Evolutionary conservation across 2,888 invertebrate genomes (phyloP), one percentile per base, ranked within the genome.

Genomic region (Agrenia bidenticulata): DNA sequence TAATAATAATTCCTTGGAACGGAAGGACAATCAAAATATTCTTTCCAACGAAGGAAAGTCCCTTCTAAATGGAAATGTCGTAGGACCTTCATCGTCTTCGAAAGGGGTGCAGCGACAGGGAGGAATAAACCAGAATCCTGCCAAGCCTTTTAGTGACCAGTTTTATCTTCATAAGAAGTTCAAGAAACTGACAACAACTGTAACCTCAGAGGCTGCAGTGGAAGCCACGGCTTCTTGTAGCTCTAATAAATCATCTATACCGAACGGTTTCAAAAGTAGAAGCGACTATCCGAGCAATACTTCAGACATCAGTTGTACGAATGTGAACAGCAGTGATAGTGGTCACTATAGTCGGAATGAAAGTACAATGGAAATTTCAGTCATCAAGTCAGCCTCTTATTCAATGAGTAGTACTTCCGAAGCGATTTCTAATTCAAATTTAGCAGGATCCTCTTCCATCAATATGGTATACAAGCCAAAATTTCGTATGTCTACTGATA

Each of bases 111-210:
- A 32, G 11, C 32, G 32, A 11, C 32, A 32, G 4, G 32, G 32
- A 11, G 32, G 5, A 32, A 32, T 9, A 5, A 45, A 45, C 15
- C n/a, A 5, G 2, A 23, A 21, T 9, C 11, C 23, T 23, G 7
- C 51, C 2, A 51, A 51, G 19, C 56, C 50, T 1, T 19, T 45
- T 5, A 51, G 61, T 45, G 65, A 59, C 37, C 70, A 75, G 57
- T 74, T 88, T 81, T 93, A 93, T 83, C 85, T 92, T 80, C 93
- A 94, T 81, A 94, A 94, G 82, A 94, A 93, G 81, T 93, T 94
- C 82, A 93, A 94, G 82, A 92, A 92, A 81, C 87, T 92, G 84
- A 90, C 88, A 80, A 87, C 85, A 77, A 81, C 80, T 80, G 65
- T 73, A 42, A 64, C 61, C 39, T 60, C 32, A 23, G 66, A 64